Evolutionary conservation across 2,888 invertebrate genomes (phyloP), one percentile per base, ranked within the genome.

Genomic region (Lucinisca nassula): DNA sequence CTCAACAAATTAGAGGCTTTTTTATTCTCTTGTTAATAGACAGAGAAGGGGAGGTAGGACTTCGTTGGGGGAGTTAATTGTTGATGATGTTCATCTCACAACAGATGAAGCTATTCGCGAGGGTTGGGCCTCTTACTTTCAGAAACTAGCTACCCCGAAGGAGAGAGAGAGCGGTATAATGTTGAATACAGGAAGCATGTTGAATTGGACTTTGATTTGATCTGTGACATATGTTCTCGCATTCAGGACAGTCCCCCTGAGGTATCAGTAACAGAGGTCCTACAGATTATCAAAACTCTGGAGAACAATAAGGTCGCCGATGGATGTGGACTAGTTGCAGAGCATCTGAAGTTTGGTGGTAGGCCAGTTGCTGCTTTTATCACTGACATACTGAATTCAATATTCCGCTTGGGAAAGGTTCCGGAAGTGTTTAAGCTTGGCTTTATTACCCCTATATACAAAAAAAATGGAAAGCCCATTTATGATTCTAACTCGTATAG

Each of bases 341-440:
- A 72, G 37, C 79, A 79, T n/a, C n/a, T 79, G 1, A 79, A 72
- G 61, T 72, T 51, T 51, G 79, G 79, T 4, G 74, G 80, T 12
- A 1, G 17, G 35, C 2, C 24, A 17, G 6, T 74, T 3, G 0
- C 51, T 10, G 1, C 24, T 10, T 17, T 51, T n/a, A 40, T 81
- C 14, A 30, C 75, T 12, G 30, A 38, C 24, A 32, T 75, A 24
- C 17, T 81, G 3, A 81, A 75, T 30, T 24, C 32, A 30, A 72
- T 67, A 8, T 75, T 58, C n/a, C 8, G 24, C 74, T n/a, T 8
- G n/a, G 55, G 30, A 3, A 75, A 38, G 21, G 37, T 61, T 17
- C 49, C 67, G 51, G 55, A 58, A 21, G n/a, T 32, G 17, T 67
- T 82, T 30, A 82, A 70, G 21, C 24, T 49, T n/a, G 82, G 76